phyloP scores from a whole-genome alignment of 2,113 vertebrate genomes.

The human (Homo sapiens) region GRCh38 chr3:47287001-47287500 shows the following conservation, averaged over 20 bases:
- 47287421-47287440: background rate
- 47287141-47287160: background rate
- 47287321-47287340: background rate
- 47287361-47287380: background rate
- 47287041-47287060: background rate
- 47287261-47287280: background rate
- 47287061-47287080: background rate
- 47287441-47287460: background rate
- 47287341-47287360: background rate
- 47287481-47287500: no score
- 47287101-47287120: background rate
- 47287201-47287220: background rate
- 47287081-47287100: background rate
- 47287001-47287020: background rate
- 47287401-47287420: constrained; percentile 11
- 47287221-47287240: background rate
- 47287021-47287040: background rate
- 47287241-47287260: background rate
- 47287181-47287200: background rate
- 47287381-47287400: background rate
- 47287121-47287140: background rate
- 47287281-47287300: background rate
- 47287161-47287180: background rate
- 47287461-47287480: no score
- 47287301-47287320: background rate